Conservation (phyloP, 2,113 vertebrate species). For the Sminthopsis crassicaudata region DNA sequence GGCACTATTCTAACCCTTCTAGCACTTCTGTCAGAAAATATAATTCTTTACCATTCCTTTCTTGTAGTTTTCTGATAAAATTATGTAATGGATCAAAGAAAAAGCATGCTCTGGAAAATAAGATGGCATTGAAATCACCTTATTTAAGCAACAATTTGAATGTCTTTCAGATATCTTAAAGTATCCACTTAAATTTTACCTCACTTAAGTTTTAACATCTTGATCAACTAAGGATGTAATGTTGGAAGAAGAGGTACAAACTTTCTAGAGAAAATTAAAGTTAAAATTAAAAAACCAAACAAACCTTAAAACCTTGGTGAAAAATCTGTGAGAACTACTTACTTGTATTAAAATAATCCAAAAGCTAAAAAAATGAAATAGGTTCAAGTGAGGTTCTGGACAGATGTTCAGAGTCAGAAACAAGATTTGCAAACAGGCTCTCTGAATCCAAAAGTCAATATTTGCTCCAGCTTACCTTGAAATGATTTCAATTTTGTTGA, state of each 20-base stretch:
- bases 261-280: slow-evolving; percentile 18
- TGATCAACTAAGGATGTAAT: background rate
- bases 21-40: slow-evolving; percentile 9
- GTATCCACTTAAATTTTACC: background rate
- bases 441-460: background rate
- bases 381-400: slow-evolving; percentile 22
- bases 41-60: background rate
- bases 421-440: background rate
- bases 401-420: background rate
- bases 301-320: slow-evolving; percentile 35
- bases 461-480: background rate
- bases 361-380: slow-evolving; percentile 10
- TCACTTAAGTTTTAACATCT: background rate
- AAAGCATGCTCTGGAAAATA: background rate
- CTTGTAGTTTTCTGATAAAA: slow-evolving; percentile 8
- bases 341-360: slow-evolving; percentile 33
- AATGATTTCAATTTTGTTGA: background rate
- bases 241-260: slow-evolving; percentile 40
- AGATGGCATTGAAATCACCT: background rate
- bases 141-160: background rate
- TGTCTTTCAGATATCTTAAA: background rate
- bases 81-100: background rate
- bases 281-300: background rate
- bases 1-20: background rate
- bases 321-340: slow-evolving; percentile 38